Conservation (phyloP, 2,113 vertebrate species). For the Semicossyphus pulcher region DNA sequence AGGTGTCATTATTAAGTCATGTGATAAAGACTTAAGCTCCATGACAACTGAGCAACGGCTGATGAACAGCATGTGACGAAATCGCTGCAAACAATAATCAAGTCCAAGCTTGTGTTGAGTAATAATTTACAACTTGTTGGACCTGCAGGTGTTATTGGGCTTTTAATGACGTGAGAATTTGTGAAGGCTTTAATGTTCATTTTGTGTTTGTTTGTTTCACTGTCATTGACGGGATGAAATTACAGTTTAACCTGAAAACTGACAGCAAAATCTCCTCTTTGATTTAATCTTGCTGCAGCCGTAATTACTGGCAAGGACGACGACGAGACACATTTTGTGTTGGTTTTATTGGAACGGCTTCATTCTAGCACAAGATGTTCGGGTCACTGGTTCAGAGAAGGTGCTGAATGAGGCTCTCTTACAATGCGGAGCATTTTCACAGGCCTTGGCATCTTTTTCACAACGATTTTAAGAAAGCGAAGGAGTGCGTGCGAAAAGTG, state of each 20-base stretch:
- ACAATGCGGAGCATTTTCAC: not conserved
- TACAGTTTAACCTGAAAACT: too few relatives aligned
- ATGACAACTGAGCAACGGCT: too few relatives aligned
- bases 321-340: not conserved
- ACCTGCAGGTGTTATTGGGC: too few relatives aligned
- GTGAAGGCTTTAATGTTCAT: not conserved
- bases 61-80: too few relatives aligned
- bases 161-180: too few relatives aligned
- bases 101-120: too few relatives aligned
- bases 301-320: not conserved
- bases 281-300: not conserved
- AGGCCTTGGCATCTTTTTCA: constrained; percentile 3
- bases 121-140: not conserved
- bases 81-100: too few relatives aligned
- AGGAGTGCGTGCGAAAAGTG: not conserved
- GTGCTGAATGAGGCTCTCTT: not conserved
- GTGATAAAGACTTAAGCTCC: too few relatives aligned
- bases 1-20: too few relatives aligned
- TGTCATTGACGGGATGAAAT: too few relatives aligned
- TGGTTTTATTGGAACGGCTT: not conserved
- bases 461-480: not conserved
- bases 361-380: not conserved
- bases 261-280: not conserved
- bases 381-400: not conserved
- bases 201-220: too few relatives aligned